phyloP scores from a whole-genome alignment of 1,140 invertebrate genomes.

The Drosophila mojavensis region DNA sequence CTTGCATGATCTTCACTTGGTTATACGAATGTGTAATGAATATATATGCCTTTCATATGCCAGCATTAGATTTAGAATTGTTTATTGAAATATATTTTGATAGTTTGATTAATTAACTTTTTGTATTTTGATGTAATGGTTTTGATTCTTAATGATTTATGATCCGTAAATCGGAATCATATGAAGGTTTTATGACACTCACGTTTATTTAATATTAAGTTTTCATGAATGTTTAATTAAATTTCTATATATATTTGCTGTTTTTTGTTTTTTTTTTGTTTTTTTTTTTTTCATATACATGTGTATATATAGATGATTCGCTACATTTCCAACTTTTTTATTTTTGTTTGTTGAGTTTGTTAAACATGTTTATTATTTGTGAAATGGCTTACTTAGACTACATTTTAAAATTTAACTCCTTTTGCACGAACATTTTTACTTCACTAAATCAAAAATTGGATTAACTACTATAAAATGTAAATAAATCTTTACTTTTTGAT shows the following conservation, averaged over 20 bases:
- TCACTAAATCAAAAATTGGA: constrained; percentile 43
- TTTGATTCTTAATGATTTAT: constrained; percentile 29
- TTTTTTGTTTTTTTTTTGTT: not conserved
- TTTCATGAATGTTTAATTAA: constrained; percentile 16
- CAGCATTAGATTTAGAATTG: not conserved
- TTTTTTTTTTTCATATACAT: too few relatives aligned
- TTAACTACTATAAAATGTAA: constrained; percentile 48
- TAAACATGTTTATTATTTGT: constrained; percentile 17
- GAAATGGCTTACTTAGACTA: constrained; percentile 34
- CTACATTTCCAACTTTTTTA: constrained; percentile 36
- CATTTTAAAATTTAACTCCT: constrained; percentile 37
- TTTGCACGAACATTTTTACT: constrained; percentile 25
- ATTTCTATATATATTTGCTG: constrained; percentile 21
- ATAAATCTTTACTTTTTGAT: constrained; percentile 41
- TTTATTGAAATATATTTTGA: constrained; percentile 15
- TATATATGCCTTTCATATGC: not conserved
- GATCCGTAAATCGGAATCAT: not conserved
- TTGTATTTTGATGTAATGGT: constrained; percentile 29
- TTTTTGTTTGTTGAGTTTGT: constrained; percentile 14
- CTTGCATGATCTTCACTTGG: not conserved
- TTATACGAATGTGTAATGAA: not conserved
- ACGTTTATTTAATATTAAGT: constrained; percentile 19
- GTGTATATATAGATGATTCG: constrained; percentile 12
- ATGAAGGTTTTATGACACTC: constrained; percentile 18
- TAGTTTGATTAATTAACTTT: constrained; percentile 8